Conservation (phyloP, 2,113 vertebrate genomes). For the Sinocyclocheilus maitianheensis region DNA sequence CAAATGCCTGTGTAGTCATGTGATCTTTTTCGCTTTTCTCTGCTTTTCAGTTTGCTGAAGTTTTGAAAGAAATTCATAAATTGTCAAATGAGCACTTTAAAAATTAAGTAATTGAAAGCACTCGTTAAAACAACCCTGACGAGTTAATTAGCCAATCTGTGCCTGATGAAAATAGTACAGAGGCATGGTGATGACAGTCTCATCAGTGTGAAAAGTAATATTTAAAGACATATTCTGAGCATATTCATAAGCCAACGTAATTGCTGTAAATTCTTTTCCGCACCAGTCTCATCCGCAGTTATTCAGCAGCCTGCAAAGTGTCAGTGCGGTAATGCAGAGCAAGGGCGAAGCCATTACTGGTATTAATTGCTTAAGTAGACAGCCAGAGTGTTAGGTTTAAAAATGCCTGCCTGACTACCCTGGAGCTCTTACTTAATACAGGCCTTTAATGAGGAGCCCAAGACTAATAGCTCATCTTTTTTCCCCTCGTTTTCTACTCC, state of each 20-base stretch:
- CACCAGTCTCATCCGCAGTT: background rate
- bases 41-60: background rate
- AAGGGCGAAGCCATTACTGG: constrained; percentile 47
- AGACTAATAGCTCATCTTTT: constrained; percentile 47
- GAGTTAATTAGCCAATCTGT: constrained; percentile 7
- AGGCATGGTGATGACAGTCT: background rate
- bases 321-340: constrained; percentile 29
- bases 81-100: constrained; percentile 1
- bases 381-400: constrained; percentile 53
- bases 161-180: background rate
- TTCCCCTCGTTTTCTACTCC: background rate
- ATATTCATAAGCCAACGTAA: constrained; percentile 6
- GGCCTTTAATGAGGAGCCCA: constrained; percentile 59
- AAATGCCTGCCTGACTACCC: constrained; percentile 49
- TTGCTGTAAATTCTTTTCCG: background rate
- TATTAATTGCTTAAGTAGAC: constrained; percentile 63
- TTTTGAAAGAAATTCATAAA: background rate
- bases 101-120: background rate
- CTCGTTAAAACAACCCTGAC: background rate
- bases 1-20: background rate
- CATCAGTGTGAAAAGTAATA: background rate
- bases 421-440: constrained; percentile 49
- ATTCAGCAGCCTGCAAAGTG: constrained; percentile 20
- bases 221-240: background rate
- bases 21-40: background rate